Evolutionary conservation across 2,113 vertebrate genomes (phyloP).

Genomic region (Formicarius rufipectus): DNA sequence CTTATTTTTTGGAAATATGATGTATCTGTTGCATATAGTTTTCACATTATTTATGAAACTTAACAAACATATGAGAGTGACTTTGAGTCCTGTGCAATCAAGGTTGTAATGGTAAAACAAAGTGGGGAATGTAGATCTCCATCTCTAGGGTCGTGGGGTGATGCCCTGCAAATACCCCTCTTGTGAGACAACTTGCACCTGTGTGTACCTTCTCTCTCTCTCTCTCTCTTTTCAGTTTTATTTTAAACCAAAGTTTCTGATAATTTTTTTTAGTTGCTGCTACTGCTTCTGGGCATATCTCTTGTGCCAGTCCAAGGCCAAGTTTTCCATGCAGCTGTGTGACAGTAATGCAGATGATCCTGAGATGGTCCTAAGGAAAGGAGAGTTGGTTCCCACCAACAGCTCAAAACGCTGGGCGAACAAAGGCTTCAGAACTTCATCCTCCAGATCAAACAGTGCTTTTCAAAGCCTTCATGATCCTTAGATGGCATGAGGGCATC

Average conservation of each 20-base stretch:
- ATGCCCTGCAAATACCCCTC: constrained; percentile 62
- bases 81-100: constrained; percentile 78
- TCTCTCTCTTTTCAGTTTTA: background rate
- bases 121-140: constrained; percentile 51
- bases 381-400: constrained; percentile 10
- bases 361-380: background rate
- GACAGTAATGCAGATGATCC: constrained; percentile 16
- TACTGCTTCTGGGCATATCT: constrained; percentile 60
- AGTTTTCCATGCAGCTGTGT: background rate
- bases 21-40: constrained; percentile 79
- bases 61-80: constrained; percentile 75
- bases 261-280: constrained; percentile 61
- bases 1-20: constrained; percentile 72
- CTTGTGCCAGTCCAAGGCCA: background rate
- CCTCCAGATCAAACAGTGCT: background rate
- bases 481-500: background rate
- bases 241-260: constrained; percentile 74
- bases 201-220: constrained; percentile 60
- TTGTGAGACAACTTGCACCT: constrained; percentile 48
- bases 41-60: constrained; percentile 87
- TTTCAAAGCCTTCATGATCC: constrained; percentile 25
- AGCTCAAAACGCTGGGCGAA: background rate
- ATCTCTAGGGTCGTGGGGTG: constrained; percentile 50
- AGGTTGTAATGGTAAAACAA: constrained; percentile 72
- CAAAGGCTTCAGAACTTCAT: background rate